Evolutionary conservation across 1,140 invertebrate genomes (phyloP).

Genomic region (Drosophila neocordata): DNA sequence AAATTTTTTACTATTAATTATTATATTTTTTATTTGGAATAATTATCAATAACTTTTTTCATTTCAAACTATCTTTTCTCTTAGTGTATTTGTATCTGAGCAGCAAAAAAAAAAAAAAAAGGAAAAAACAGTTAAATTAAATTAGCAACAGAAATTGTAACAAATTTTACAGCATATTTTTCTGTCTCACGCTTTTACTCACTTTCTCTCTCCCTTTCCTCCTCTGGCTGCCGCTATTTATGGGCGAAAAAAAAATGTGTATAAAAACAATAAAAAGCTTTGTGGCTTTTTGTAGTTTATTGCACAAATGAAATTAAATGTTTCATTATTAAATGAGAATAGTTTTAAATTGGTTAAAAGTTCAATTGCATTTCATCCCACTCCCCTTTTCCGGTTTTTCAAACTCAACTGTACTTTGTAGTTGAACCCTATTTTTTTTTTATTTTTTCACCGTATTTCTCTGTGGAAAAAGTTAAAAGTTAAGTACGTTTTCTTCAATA

Average conservation of each 20-base stretch:
- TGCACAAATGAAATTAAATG: conserved; percentile 39
- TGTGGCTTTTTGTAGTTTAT: conserved; percentile 26
- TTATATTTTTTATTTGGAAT: too few relatives aligned
- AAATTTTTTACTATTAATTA: too few relatives aligned
- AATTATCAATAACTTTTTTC: too few relatives aligned
- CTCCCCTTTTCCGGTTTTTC: background rate
- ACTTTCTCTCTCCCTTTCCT: conserved; percentile 18
- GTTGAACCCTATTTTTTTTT: background rate
- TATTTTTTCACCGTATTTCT: conserved; percentile 12
- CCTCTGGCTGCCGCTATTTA: conserved; percentile 49
- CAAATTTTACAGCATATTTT: conserved; percentile 39
- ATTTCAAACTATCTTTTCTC: conserved; percentile 8
- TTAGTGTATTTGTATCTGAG: background rate
- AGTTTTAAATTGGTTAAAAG: background rate
- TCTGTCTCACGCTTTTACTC: background rate
- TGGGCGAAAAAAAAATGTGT: conserved; percentile 9
- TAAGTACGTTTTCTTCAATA: background rate
- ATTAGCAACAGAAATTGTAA: conserved; percentile 65
- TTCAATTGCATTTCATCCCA: background rate
- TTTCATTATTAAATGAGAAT: conserved; percentile 41
- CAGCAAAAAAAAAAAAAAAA: background rate
- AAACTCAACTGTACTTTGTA: background rate
- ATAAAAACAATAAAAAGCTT: conserved; percentile 16
- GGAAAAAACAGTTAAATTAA: conserved; percentile 63
- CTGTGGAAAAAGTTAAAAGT: conserved; percentile 11